phyloP scores from a whole-genome alignment of 1,140 invertebrate species.

The Nymphalis io region DNA sequence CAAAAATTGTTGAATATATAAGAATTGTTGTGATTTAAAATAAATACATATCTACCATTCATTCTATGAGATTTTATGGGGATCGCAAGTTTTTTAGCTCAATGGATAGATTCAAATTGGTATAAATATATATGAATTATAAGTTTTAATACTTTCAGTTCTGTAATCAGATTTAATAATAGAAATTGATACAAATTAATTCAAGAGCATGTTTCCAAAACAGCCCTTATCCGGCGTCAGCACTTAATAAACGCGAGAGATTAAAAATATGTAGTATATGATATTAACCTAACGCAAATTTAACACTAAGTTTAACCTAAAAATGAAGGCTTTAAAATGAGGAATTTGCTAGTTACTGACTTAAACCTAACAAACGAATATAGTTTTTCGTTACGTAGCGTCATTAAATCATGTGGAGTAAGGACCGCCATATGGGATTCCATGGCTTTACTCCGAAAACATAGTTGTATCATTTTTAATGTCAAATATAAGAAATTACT shows the following conservation, averaged over 20 bases:
- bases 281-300: constrained; percentile 64
- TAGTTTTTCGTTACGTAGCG: constrained; percentile 63
- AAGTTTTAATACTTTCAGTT: background rate
- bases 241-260: constrained; percentile 55
- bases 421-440: constrained; percentile 80
- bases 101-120: too few species aligned
- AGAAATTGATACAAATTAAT: background rate
- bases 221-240: constrained; percentile 49
- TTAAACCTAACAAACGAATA: constrained; percentile 46
- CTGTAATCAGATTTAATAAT: background rate
- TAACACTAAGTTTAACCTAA: constrained; percentile 52
- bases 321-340: constrained; percentile 37
- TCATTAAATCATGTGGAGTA: constrained; percentile 78
- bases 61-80: too few species aligned
- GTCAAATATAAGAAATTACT: constrained; percentile 49
- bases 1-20: too few species aligned
- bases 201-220: background rate
- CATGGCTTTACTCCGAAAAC: constrained; percentile 78
- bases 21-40: too few species aligned
- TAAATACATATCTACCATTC: too few species aligned
- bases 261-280: constrained; percentile 60
- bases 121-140: background rate
- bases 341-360: constrained; percentile 39
- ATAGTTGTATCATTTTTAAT: constrained; percentile 67
- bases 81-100: too few species aligned